phyloP scores from a whole-genome alignment of 2,797 vertebrate genomes.

The Morelia viridis region DNA sequence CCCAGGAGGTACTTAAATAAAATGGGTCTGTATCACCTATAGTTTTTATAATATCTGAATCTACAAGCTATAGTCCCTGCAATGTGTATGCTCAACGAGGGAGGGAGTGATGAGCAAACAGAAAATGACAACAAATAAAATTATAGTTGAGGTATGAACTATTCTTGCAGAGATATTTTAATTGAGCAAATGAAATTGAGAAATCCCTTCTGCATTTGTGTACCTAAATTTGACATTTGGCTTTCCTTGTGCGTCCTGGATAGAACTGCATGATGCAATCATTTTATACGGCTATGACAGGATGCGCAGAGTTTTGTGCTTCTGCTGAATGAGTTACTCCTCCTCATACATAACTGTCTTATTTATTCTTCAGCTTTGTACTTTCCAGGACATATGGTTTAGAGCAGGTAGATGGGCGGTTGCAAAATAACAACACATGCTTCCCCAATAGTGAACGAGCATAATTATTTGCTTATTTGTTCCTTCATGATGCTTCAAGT shows the following conservation, averaged over 20 bases:
- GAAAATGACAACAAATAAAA: background rate
- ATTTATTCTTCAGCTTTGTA: constrained; percentile 41
- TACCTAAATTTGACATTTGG: constrained; percentile 69
- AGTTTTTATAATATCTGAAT: no score
- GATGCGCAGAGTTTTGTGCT: constrained; percentile 59
- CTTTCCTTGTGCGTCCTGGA: constrained; percentile 61
- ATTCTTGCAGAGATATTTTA: background rate
- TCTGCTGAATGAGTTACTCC: constrained; percentile 60
- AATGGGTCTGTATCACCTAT: no score
- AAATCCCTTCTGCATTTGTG: constrained; percentile 71
- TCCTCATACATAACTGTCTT: constrained; percentile 44
- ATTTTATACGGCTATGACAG: constrained; percentile 48
- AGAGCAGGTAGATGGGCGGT: background rate
- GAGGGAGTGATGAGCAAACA: background rate
- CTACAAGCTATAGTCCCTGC: no score
- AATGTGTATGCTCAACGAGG: background rate
- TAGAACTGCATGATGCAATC: constrained; percentile 45
- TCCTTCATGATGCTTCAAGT: background rate
- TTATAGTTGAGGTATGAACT: background rate
- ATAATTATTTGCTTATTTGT: background rate
- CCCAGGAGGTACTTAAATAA: no score
- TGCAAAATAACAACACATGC: background rate
- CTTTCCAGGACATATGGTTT: constrained; percentile 51
- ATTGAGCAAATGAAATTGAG: constrained; percentile 70
- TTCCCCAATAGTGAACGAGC: background rate